A percentile compares a stretch with the other conserved stretches of the same genome.
These are phyloP conservation scores for Reticulitermes lucifugus DNA, from an alignment of 2,888 invertebrate species.

Conservation along the genomic window DNA sequence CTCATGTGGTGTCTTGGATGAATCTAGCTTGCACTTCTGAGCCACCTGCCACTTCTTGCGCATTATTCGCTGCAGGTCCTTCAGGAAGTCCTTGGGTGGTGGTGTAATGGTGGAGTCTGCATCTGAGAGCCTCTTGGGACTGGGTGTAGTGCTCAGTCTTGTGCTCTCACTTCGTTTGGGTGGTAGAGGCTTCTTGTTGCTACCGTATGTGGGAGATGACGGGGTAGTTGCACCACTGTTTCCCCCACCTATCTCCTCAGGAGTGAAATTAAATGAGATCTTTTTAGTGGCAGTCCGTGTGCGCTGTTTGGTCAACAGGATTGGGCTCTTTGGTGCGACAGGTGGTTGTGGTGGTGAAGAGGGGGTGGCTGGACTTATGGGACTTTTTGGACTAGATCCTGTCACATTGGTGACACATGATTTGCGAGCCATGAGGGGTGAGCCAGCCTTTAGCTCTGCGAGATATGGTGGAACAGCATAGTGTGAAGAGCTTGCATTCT, in stretches of 20 bases:
- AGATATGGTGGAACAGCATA: slow-evolving; percentile 65
- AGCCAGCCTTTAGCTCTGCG: slow-evolving; percentile 69
- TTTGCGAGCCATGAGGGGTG: slow-evolving; percentile 49
- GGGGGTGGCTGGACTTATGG: slow-evolving; percentile 38
- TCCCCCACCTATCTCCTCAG: slow-evolving; percentile 46
- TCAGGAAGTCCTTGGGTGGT: slow-evolving; percentile 80
- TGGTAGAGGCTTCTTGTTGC: slow-evolving; percentile 74
- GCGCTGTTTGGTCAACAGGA: slow-evolving; percentile 66
- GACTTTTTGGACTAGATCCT: slow-evolving; percentile 35
- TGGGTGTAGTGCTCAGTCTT: slow-evolving; percentile 66
- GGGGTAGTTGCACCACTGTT: slow-evolving; percentile 26
- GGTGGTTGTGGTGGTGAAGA: slow-evolving; percentile 60
- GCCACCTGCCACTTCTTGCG: slow-evolving; percentile 86
- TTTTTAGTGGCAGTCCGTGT: slow-evolving; percentile 70
- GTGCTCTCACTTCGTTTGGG: slow-evolving; percentile 83
- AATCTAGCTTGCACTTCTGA: slow-evolving; percentile 90
- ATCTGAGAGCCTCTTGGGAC: slow-evolving; percentile 51
- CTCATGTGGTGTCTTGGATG: slow-evolving; percentile 86
- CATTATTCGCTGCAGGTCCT: slow-evolving; percentile 92
- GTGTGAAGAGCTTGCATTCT: slow-evolving; percentile 51
- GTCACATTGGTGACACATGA: slow-evolving; percentile 23
- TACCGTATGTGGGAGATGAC: slow-evolving; percentile 44
- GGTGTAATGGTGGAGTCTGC: slow-evolving; percentile 64
- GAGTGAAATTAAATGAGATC: slow-evolving; percentile 71
- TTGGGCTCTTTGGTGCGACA: slow-evolving; percentile 70